These are phyloP conservation scores for Aricia agestis DNA, from an alignment of 1,140 invertebrate genomes.

Conservation along the genomic window DNA sequence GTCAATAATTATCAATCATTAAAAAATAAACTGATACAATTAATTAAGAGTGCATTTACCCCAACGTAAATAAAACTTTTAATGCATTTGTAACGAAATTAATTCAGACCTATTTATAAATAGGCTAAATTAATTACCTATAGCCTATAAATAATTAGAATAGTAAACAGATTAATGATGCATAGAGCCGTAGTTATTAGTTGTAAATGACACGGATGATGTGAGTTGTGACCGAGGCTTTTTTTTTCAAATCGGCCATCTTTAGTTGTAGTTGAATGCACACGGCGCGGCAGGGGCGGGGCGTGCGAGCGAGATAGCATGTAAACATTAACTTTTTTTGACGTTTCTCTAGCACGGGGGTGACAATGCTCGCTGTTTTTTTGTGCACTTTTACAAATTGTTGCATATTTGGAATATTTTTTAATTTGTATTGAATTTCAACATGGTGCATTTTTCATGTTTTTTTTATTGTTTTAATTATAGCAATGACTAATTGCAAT, in stretches of 20 bases:
- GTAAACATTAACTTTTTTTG: conserved; percentile 39
- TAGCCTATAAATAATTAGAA: neutral
- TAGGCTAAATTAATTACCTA: conserved; percentile 3
- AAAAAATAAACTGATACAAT: neutral
- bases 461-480: no score
- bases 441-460: no score
- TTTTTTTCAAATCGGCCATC: conserved; percentile 54
- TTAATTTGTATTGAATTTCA: no score
- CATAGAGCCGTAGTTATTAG: neutral
- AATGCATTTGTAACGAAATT: neutral
- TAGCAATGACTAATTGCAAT: no score
- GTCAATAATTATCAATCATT: neutral
- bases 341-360: conserved; percentile 18
- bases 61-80: neutral
- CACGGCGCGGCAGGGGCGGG: conserved; percentile 38
- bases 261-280: conserved; percentile 66
- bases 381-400: neutral
- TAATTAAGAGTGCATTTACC: neutral
- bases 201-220: conserved; percentile 15
- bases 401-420: neutral
- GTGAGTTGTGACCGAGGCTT: conserved; percentile 16
- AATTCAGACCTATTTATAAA: neutral
- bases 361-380: neutral
- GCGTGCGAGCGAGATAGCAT: conserved; percentile 44
- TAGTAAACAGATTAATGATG: neutral